phyloP scores from a whole-genome alignment of 2,888 invertebrate genomes.

The Leptopilina myrica region DNA sequence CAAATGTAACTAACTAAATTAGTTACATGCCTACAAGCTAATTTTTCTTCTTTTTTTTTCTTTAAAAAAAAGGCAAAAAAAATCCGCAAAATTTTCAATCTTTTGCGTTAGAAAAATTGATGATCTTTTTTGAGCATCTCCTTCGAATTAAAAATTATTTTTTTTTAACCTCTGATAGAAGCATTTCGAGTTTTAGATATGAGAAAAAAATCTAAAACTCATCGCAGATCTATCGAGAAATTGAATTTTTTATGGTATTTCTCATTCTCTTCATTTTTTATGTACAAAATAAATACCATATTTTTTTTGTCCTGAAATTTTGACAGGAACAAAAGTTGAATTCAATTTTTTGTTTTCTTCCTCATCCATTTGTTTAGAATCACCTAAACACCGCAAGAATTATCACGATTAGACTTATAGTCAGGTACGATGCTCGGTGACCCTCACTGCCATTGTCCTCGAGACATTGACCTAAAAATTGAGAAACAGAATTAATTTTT shows the following conservation, averaged over 20 bases:
- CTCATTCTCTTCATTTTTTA: slow-evolving; percentile 10
- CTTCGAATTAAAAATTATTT: slow-evolving; percentile 59
- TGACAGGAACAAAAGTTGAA: slow-evolving; percentile 6
- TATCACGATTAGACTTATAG: slow-evolving; percentile 64
- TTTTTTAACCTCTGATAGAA: slow-evolving; percentile 52
- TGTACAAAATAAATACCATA: slow-evolving; percentile 40
- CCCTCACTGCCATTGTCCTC: slow-evolving; percentile 75
- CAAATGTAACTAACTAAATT: slow-evolving; percentile 61
- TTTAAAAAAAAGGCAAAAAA: slow-evolving; percentile 60
- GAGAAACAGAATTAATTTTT: background rate
- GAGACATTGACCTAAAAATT: slow-evolving; percentile 82
- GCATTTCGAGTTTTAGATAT: slow-evolving; percentile 53
- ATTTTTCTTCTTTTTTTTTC: slow-evolving; percentile 46
- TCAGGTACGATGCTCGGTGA: slow-evolving; percentile 66
- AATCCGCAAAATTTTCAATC: slow-evolving; percentile 58
- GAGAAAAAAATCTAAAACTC: slow-evolving; percentile 59
- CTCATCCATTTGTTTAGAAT: slow-evolving; percentile 65
- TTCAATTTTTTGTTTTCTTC: slow-evolving; percentile 10
- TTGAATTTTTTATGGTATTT: slow-evolving; percentile 41
- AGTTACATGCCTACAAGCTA: slow-evolving; percentile 68
- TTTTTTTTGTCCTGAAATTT: background rate
- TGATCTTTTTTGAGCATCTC: slow-evolving; percentile 43
- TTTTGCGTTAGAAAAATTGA: slow-evolving; percentile 18
- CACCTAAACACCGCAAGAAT: slow-evolving; percentile 72
- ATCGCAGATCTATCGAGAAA: slow-evolving; percentile 56